Base-by-base conservation (phyloP, 2,888 invertebrate species). In the Drepana falcataria region DNA sequence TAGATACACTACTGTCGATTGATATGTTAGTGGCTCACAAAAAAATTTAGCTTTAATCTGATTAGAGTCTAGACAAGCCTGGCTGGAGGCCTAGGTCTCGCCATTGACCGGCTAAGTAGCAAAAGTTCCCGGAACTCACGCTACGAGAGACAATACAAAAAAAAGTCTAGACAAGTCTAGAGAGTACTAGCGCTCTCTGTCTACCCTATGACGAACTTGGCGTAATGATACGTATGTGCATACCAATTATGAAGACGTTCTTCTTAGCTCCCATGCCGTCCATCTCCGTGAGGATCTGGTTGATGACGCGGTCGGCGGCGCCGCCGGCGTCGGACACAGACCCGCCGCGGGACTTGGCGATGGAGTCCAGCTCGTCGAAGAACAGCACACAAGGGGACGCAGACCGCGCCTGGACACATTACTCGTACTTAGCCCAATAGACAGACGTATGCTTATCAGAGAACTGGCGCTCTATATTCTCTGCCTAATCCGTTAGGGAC, bases 251-350 rank as follows among this genome's bases (percentile, higher is more conserved):
- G 86, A 99, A 99, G 35, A 99, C 99, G 84, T 99, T 99, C 91
- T 99, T 99, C 93, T 99, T 99, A 40, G 98, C 97, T 47, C 98
- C 98, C 99, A 99, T 99, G 75, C 99, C 99, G 86, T 99, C 99
- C 99, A 99, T 99, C 93, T 99, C 99, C 1, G 99, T 99, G 56
- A 99, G 93, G 77, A 99, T 98, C 93, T 99, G 99, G 92, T 99
- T 99, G 86, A 99, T 99, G 59, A 99, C 99, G 65, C 99, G 94
- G 91, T 99, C 99, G 2, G 99, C 99, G 48, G 99, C 99, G 58
- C 98, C 98, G 67, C 99, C 99, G 48, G 98, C 99, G 92, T 99
- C 99, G 35, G 99, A 99, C 57, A 96, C 96, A 73, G 95, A 97
- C 35, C 99, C 99, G 65, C 99, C 99, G 86, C 99, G 95, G 2